A percentile compares a stretch with the other conserved stretches of the same genome.
These are phyloP conservation scores for Pseudococcus jackbeardsleyi DNA, from an alignment of 2,888 invertebrate genomes.

Conservation along the genomic window DNA sequence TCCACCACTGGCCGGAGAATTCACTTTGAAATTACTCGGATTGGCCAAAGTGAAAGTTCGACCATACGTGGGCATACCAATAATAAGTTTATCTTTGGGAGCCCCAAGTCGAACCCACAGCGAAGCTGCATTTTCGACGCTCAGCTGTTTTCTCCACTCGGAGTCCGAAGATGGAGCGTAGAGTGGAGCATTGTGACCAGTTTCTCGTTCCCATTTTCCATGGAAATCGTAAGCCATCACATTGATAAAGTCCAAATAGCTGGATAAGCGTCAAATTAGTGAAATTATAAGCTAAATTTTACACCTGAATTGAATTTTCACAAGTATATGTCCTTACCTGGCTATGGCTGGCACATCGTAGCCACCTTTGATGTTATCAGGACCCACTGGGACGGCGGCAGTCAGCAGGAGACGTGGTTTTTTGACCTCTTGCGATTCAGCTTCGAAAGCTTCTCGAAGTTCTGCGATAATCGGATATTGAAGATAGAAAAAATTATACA, in stretches of 20 bases:
- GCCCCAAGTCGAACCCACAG: conserved; percentile 92
- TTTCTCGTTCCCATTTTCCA: conserved; percentile 94
- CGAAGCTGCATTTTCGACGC: conserved; percentile 88
- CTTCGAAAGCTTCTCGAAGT: conserved; percentile 91
- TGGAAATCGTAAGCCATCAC: conserved; percentile 97
- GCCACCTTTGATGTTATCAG: conserved; percentile 90
- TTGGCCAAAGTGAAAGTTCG: conserved; percentile 88
- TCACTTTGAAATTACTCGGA: conserved; percentile 82
- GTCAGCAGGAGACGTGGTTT: conserved; percentile 86
- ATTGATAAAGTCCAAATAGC: conserved; percentile 93
- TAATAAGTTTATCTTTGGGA: conserved; percentile 91
- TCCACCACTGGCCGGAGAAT: conserved; percentile 88
- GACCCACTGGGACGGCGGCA: conserved; percentile 93
- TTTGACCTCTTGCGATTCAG: conserved; percentile 91
- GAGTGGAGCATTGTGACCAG: conserved; percentile 93
- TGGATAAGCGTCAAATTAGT: conserved; percentile 69
- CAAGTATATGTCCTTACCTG: conserved; percentile 72
- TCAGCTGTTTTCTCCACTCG: conserved; percentile 92
- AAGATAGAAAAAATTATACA: too few relatives aligned
- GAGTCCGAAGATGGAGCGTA: conserved; percentile 89
- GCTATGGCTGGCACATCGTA: conserved; percentile 94
- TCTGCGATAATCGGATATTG: conserved; percentile 73
- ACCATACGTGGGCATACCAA: conserved; percentile 95
- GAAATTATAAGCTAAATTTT: background rate
- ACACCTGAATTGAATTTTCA: too few relatives aligned